phyloP scores from a whole-genome alignment of 2,888 invertebrate species.

The Mesoligia furuncula region DNA sequence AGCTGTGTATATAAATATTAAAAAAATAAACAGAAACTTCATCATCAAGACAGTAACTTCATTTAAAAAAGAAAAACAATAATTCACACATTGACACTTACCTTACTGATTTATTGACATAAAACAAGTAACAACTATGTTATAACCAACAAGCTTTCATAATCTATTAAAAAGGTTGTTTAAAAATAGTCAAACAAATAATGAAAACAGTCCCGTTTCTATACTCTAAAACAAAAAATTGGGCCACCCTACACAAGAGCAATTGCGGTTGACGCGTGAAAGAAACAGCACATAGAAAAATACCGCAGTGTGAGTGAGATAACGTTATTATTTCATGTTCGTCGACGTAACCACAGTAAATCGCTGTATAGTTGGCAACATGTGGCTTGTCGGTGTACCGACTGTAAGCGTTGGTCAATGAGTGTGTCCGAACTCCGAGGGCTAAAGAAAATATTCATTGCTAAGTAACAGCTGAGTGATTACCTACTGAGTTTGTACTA shows the following conservation, averaged over 20 bases:
- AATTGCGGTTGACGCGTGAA: slow-evolving; percentile 22
- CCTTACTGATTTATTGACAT: neutral
- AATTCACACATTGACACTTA: neutral
- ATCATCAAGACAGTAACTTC: too few relatives aligned
- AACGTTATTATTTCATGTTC: neutral
- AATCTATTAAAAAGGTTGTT: too few relatives aligned
- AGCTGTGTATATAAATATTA: neutral
- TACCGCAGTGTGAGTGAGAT: slow-evolving; percentile 22
- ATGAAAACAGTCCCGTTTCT: neutral
- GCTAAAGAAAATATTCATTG: slow-evolving; percentile 17
- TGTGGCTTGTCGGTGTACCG: slow-evolving; percentile 44
- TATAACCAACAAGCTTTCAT: too few relatives aligned
- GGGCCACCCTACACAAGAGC: slow-evolving; percentile 56
- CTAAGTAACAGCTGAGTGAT: neutral
- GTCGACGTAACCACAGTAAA: slow-evolving; percentile 15
- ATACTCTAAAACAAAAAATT: slow-evolving; percentile 25
- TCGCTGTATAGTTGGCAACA: slow-evolving; percentile 52
- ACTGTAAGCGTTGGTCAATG: slow-evolving; percentile 20
- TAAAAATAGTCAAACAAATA: neutral
- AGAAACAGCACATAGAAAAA: slow-evolving; percentile 30
- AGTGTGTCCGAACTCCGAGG: neutral
- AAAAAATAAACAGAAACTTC: too few relatives aligned
- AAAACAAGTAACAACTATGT: neutral
- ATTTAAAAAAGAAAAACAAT: neutral
- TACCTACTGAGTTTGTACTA: neutral